Evolutionary conservation across 1,140 invertebrate species (phyloP), one percentile per base, ranked within the genome.

Genomic region (Ceratitis capitata): DNA sequence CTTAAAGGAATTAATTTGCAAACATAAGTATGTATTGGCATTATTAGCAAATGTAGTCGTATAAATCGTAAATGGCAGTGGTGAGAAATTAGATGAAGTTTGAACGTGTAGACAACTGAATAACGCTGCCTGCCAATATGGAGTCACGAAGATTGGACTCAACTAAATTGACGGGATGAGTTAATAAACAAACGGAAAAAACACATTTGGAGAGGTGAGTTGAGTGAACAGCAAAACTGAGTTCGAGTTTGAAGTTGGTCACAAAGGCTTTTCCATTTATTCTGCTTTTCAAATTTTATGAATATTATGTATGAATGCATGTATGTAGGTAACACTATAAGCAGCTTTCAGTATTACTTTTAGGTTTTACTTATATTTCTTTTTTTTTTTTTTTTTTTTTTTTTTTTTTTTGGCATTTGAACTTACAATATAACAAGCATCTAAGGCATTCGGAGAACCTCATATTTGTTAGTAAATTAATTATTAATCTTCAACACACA

Each of bases 381-480:
- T 16, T n/a, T 56, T 14, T 19, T 4, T 56, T 56, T 19, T 49
- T 49, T 9, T 49, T n/a, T 61, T n/a, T n/a, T n/a, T n/a, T 61
- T 35, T 39, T 78, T 23, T 78, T 16, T 78, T 78, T 78, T 78
- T 78, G 69, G 69, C 42, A 78, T 78, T 78, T 78, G 39, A 23
- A 26, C 69, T 78, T 78, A 78, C 39, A 69, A 35, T 78, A n/a
- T 45, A 78, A 78, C 35, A 45, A 78, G 69, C 69, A 78, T 78
- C 69, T 78, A 78, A 78, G 69, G 69, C 69, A 78, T 78, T 45
- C 69, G 42, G 9, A 78, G 69, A 78, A 78, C 39, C 69, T 78
- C 32, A 78, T 45, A 45, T 45, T 78, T 45, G 69, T 78, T 78
- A 78, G 35, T 78, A 78, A 78, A 78, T 78, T 42, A 45, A 78